Conservation (phyloP, 2,888 invertebrate species). For the Leptopilina syphax region DNA sequence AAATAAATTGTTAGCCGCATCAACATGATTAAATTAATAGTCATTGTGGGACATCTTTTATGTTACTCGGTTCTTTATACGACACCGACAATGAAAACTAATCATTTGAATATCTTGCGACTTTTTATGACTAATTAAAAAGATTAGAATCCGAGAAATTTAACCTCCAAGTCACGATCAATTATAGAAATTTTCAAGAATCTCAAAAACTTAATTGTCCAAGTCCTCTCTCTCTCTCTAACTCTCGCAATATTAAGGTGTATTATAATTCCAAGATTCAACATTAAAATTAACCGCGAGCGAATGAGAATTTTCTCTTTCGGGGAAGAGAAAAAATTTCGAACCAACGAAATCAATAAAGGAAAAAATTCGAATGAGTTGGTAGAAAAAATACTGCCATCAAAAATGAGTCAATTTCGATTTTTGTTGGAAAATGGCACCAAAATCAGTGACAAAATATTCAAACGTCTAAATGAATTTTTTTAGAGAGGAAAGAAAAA, state of each 20-base stretch:
- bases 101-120: constrained; percentile 1
- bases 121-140: constrained; percentile 26
- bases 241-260: neutral
- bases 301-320: too few relatives aligned
- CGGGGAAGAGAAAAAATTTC: too few relatives aligned
- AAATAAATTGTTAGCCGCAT: constrained; percentile 16
- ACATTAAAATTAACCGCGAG: too few relatives aligned
- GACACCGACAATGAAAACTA: constrained; percentile 26
- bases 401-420: too few relatives aligned
- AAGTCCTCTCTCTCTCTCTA: neutral
- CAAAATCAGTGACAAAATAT: too few relatives aligned
- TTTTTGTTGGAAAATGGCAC: too few relatives aligned
- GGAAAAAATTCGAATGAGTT: too few relatives aligned
- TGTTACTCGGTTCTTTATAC: constrained; percentile 14
- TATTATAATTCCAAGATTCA: neutral
- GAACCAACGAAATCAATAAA: too few relatives aligned
- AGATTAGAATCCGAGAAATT: neutral
- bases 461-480: too few relatives aligned
- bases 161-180: neutral
- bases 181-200: neutral
- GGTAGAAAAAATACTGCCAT: too few relatives aligned
- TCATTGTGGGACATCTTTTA: neutral
- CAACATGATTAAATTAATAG: constrained; percentile 32
- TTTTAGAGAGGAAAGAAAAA: too few relatives aligned
- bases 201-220: neutral